A percentile compares a stretch with the other conserved stretches of the same genome.
Conservation (phyloP, 2,797 vertebrate genomes). For the Staurois parvus region DNA sequence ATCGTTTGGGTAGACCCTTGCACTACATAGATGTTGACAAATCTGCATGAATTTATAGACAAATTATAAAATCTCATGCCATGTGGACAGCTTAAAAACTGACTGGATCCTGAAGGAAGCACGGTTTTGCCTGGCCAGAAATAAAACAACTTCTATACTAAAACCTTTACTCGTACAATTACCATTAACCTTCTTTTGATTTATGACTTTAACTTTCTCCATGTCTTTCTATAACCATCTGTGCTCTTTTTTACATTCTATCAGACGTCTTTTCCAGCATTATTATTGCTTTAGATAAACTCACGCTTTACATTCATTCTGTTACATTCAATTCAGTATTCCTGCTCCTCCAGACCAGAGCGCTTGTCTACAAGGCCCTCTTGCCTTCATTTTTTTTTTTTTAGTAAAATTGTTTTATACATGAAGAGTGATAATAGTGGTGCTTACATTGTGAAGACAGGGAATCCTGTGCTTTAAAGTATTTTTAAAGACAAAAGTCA, state of each 20-base stretch:
- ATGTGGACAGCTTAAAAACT: not conserved
- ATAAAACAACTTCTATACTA: not conserved
- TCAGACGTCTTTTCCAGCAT: not conserved
- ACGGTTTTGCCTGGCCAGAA: too few relatives aligned
- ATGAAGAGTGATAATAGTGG: not conserved
- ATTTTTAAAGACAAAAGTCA: too few relatives aligned
- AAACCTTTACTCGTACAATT: not conserved
- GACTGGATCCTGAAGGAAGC: not conserved
- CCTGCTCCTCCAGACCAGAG: too few relatives aligned
- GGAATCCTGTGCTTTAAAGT: too few relatives aligned
- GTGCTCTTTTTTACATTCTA: not conserved
- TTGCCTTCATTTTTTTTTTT: not conserved
- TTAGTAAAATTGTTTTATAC: not conserved
- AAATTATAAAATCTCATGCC: not conserved
- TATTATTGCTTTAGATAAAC: not conserved
- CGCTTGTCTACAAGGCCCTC: too few relatives aligned
- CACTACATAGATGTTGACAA: not conserved
- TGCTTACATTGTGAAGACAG: too few relatives aligned
- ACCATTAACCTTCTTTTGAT: not conserved
- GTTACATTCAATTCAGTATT: too few relatives aligned
- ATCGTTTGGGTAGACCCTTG: not conserved
- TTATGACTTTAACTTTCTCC: not conserved
- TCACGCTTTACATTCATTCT: too few relatives aligned
- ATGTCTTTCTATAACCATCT: not conserved
- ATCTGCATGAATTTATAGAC: not conserved